Percentiles rank a stretch among this genome's conserved stretches.
phyloP scores from a whole-genome alignment of 2,113 vertebrate genomes.

The Bucco capensis region DNA sequence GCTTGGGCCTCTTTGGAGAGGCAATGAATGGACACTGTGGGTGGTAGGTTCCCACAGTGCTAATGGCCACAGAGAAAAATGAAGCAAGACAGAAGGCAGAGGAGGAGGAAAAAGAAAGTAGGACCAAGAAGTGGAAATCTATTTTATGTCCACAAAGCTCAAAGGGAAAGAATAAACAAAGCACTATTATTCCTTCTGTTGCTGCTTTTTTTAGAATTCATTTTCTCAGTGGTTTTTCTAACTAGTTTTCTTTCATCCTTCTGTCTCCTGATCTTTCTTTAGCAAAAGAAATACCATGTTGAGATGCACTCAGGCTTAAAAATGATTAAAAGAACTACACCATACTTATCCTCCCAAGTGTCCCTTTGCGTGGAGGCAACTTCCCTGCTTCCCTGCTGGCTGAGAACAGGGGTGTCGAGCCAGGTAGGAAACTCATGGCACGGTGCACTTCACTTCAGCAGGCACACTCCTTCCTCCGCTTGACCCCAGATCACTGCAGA shows the following conservation, averaged over 20 bases:
- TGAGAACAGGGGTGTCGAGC: background rate
- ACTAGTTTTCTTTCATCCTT: constrained; percentile 8
- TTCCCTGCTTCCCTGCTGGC: background rate
- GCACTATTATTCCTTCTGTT: constrained; percentile 11
- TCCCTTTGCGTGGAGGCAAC: background rate
- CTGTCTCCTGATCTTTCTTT: constrained; percentile 7
- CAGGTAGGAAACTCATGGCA: background rate
- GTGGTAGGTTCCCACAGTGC: constrained; percentile 23
- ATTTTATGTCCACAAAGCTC: constrained; percentile 24
- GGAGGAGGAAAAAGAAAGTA: constrained; percentile 25
- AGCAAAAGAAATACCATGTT: background rate
- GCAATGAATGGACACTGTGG: constrained; percentile 36
- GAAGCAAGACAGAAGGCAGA: background rate
- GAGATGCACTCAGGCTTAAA: constrained; percentile 11
- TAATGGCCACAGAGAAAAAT: background rate
- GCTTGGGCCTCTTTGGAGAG: background rate
- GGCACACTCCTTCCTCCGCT: background rate
- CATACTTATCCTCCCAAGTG: background rate
- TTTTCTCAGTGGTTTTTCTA: background rate
- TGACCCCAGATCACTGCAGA: accelerated
- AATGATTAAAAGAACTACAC: background rate
- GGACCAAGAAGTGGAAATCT: constrained; percentile 38
- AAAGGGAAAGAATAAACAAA: constrained; percentile 49
- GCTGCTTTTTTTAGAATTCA: background rate
- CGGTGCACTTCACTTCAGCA: background rate